Base-by-base conservation (phyloP, 2,888 invertebrate species). In the Steinernema scapterisci region DNA sequence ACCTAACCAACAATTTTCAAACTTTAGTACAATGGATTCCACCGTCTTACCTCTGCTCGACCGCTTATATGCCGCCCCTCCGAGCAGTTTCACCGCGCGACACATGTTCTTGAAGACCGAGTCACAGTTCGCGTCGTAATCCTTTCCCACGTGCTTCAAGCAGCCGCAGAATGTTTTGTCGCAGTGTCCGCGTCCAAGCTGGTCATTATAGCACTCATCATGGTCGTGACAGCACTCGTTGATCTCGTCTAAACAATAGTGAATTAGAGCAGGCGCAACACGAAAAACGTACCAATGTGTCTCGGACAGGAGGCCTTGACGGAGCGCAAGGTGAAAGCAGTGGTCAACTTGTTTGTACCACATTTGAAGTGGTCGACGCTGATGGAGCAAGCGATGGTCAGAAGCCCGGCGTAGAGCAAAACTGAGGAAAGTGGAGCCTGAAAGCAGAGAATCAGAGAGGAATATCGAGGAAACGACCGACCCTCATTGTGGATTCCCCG, bases 81-180 rank as follows among this genome's bases (percentile, higher is more conserved):
- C 52, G 52, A 52, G 23, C 52, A 52, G 23, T 23, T 52, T 52
- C 19, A 52, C 52, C 52, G 23, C 23, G 3, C 19, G 1, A 23
- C 52, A 52, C 52, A 52, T 52, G 23, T 52, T 52, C 52, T 52
- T 52, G 21, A 52, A 23, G 21, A 23, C 21, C 52, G 52, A 23
- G 11, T 52, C 21, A 11, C 52, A 52, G 11, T 52, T 52, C 3
- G 19, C 52, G 23, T 52, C 23, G 52, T 52, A 52, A 11, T 3
- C 21, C 21, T n/a, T 11, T 23, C 2, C 23, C 19, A 23, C 23
- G 21, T 52, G 19, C 19, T 21, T 19, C 52, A 52, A 11, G 23
- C 52, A 52, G 52, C 52, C 23, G 11, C 52, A 52, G 52, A 52
- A 52, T 6, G 52, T 52, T 23, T 19, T 21, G 52, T 52, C 52